Evolutionary conservation across 1,140 invertebrate genomes (phyloP).

Genomic region (Diorhabda elongata): DNA sequence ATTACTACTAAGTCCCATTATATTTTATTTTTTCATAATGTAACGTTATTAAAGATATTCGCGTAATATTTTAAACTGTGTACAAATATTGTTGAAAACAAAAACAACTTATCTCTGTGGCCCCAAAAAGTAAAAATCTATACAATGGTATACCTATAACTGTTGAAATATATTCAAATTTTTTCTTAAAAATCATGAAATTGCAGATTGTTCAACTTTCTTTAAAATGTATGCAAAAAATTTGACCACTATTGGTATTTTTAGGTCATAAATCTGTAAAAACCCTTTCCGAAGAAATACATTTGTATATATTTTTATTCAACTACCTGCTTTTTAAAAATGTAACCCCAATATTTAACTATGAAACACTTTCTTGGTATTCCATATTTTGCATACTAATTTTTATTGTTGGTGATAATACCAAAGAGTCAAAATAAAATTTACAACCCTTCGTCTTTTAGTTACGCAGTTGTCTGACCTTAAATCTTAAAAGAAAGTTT

Average conservation of each 20-base stretch:
- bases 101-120: too few relatives aligned
- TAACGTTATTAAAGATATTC: too few relatives aligned
- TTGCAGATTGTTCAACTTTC: not conserved
- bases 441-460: slow-evolving; percentile 7
- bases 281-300: slow-evolving; percentile 8
- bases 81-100: too few relatives aligned
- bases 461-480: not conserved
- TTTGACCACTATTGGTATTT: not conserved
- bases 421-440: slow-evolving; percentile 5
- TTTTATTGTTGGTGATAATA: slow-evolving; percentile 8
- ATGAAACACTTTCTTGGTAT: slow-evolving; percentile 13
- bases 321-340: slow-evolving; percentile 15
- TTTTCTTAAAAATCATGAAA: not conserved
- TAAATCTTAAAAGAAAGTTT: not conserved
- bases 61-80: too few relatives aligned
- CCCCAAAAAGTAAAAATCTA: too few relatives aligned
- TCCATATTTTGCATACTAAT: slow-evolving; percentile 4
- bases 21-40: too few relatives aligned
- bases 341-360: slow-evolving; percentile 13
- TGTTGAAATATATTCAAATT: not conserved
- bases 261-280: slow-evolving; percentile 4
- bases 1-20: too few relatives aligned
- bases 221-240: not conserved
- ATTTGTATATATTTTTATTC: not conserved
- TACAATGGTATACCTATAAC: too few relatives aligned